Evolutionary conservation across 2,113 vertebrate species (phyloP).

Genomic region (Camelus bactrianus): DNA sequence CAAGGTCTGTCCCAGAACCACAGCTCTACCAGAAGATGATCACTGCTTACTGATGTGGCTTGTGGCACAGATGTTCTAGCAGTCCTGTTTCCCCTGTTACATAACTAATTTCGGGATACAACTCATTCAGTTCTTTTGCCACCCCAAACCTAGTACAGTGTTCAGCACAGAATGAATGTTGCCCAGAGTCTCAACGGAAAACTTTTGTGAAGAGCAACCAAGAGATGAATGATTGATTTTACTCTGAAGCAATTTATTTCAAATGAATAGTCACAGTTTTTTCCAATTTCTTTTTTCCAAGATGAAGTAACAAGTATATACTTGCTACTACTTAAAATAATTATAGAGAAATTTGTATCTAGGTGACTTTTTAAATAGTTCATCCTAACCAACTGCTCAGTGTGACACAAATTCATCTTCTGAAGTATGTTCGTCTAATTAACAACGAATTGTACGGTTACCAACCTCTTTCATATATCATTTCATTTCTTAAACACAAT

Average conservation of each 20-base stretch:
- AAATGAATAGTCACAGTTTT: not conserved
- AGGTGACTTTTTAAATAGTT: constrained; percentile 42
- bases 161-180: not conserved
- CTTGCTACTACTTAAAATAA: not conserved
- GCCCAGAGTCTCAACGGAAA: not conserved
- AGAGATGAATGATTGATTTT: not conserved
- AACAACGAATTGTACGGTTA: constrained; percentile 4
- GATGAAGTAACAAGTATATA: not conserved
- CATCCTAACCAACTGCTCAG: not conserved
- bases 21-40: not conserved
- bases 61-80: not conserved
- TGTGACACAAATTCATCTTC: constrained; percentile 22
- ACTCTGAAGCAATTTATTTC: constrained; percentile 11
- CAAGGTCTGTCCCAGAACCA: not conserved
- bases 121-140: not conserved
- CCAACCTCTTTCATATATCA: not conserved
- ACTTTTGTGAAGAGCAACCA: not conserved
- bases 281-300: not conserved
- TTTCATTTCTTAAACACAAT: constrained; percentile 31
- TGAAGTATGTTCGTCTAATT: not conserved
- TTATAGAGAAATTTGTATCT: not conserved
- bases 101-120: not conserved
- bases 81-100: not conserved
- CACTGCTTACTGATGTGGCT: not conserved
- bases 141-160: not conserved